Base-by-base conservation (phyloP, 2,113 vertebrate species). In the Sterrhoptilus dennistouni region DNA sequence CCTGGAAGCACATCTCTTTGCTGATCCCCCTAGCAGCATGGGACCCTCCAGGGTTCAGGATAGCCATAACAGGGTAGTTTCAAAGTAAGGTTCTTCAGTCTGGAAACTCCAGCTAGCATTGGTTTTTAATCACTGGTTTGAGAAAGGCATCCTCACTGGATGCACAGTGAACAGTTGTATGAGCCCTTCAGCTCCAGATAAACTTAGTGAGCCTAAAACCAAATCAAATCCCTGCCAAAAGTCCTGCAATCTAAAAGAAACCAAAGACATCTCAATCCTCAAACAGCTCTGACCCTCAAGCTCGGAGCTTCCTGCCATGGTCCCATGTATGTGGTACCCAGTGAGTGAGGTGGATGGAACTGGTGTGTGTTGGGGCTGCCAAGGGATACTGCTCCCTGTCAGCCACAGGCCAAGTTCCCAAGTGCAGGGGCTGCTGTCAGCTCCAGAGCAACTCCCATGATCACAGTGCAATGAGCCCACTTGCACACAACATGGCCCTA, bases 391-490 rank as follows among this genome's bases (percentile, higher is more conserved):
- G 1, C 24, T 31, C 40, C 47, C 49, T 35, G 21, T 27, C 33
- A 61, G 53, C 59, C 20, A 28, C 0, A 15, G n/a, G 49, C 59
- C 20, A 20, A 8, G 18, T 23, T 87, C 45, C 54, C 5, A 2
- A 22, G n/a, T 14, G 6, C 36, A 12, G 29, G 47, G 56, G 3
- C 65, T 60, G 57, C 4, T 54, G 27, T 63, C 8, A 9, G 27
- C 61, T 57, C 13, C 12, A 8, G 28, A 74, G 44, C 0, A 0
- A 47, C 27, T 42, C 18, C n/a, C 0, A 0, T 0, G 1, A 27
- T 27, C 1, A 1, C 18, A 56, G 36, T 2, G 2, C 60, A 28
- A 24, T 1, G 8, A 68, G 45, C 33, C 50, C 77, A 40, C 1
- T 1, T 15, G 21, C 21, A 40, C 25, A 3, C 4, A 70, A 23